phyloP scores from a whole-genome alignment of 2,113 vertebrate species.

The Sardina pilchardus region DNA sequence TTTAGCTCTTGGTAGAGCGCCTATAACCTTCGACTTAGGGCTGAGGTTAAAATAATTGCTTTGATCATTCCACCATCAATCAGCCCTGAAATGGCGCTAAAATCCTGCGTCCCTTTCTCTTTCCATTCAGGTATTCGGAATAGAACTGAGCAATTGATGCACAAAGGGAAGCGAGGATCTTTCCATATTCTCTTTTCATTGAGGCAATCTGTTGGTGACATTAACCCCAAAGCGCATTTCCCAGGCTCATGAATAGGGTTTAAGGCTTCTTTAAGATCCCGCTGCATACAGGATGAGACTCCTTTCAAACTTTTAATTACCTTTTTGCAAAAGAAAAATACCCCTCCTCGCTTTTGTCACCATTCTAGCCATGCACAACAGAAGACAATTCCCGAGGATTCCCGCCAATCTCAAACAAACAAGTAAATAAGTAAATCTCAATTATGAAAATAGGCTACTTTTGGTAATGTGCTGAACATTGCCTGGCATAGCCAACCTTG shows the following conservation, averaged over 20 bases:
- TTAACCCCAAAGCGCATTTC: slow-evolving; percentile 83
- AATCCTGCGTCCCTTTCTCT: slow-evolving; percentile 57
- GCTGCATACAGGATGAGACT: slow-evolving; percentile 88
- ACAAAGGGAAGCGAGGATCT: slow-evolving; percentile 79
- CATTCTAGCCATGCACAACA: slow-evolving; percentile 34
- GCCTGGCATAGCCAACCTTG: background rate
- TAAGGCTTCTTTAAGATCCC: slow-evolving; percentile 78
- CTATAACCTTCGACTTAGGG: background rate
- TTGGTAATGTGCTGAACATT: background rate
- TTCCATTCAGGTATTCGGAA: slow-evolving; percentile 70
- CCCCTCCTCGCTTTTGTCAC: slow-evolving; percentile 64
- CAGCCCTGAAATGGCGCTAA: slow-evolving; percentile 40
- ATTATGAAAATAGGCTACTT: background rate
- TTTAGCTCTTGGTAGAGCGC: background rate
- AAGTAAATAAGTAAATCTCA: background rate
- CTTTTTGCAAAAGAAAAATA: slow-evolving; percentile 75
- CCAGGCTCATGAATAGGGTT: slow-evolving; percentile 82
- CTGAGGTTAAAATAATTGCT: slow-evolving; percentile 15
- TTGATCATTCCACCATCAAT: slow-evolving; percentile 1
- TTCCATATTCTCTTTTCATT: slow-evolving; percentile 81
- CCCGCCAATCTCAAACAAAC: slow-evolving; percentile 54
- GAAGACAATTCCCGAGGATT: slow-evolving; percentile 40
- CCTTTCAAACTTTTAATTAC: slow-evolving; percentile 87
- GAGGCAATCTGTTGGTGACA: slow-evolving; percentile 79
- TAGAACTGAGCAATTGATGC: slow-evolving; percentile 74